Evolutionary conservation across 1,140 invertebrate genomes (phyloP).

Genomic region (Drosophila obscura): DNA sequence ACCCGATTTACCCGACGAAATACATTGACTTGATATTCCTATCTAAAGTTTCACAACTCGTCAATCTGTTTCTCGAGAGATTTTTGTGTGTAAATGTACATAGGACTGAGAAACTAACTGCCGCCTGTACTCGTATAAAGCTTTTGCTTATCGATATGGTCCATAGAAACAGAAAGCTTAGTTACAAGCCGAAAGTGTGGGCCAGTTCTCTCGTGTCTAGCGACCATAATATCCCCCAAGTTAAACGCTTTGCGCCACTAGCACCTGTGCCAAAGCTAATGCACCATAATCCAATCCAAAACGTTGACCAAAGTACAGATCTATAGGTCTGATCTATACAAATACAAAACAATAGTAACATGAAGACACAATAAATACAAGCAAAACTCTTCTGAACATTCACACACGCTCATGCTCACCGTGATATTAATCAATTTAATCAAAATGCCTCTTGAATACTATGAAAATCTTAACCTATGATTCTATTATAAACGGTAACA

Average conservation of each 20-base stretch:
- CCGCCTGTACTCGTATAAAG: slow-evolving; percentile 34
- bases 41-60: slow-evolving; percentile 24
- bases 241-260: slow-evolving; percentile 40
- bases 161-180: slow-evolving; percentile 33
- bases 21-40: slow-evolving; percentile 44
- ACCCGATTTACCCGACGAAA: slow-evolving; percentile 33
- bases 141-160: slow-evolving; percentile 34
- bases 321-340: slow-evolving; percentile 28
- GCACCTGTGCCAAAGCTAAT: slow-evolving; percentile 33
- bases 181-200: slow-evolving; percentile 46
- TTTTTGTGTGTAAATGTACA: slow-evolving; percentile 67
- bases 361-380: slow-evolving; percentile 59
- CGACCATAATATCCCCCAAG: slow-evolving; percentile 22
- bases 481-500: slow-evolving; percentile 66
- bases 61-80: slow-evolving; percentile 47
- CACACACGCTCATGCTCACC: slow-evolving; percentile 84
- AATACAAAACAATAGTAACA: slow-evolving; percentile 55
- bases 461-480: slow-evolving; percentile 73
- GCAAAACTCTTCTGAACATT: slow-evolving; percentile 82
- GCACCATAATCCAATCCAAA: slow-evolving; percentile 42
- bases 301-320: slow-evolving; percentile 52
- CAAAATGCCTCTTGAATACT: slow-evolving; percentile 71
- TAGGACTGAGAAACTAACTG: slow-evolving; percentile 62
- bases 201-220: neutral
- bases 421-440: slow-evolving; percentile 76